phyloP scores from a whole-genome alignment of 2,113 vertebrate species.

The Rhea americana region DNA sequence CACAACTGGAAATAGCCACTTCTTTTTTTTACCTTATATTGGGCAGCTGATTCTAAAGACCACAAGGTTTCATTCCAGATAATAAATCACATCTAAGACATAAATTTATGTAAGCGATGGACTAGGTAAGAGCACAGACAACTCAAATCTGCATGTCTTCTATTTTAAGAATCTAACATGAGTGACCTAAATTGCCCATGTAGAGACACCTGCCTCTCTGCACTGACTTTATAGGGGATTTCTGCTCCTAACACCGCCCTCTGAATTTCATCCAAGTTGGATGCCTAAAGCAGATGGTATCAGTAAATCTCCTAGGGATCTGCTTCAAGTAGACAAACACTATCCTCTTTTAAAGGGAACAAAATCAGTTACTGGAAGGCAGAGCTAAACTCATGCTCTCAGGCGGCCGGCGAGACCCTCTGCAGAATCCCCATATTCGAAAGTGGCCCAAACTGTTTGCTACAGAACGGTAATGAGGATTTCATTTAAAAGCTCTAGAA shows the following conservation, averaged over 20 bases:
- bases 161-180: constrained; percentile 32
- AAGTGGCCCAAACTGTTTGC: background rate
- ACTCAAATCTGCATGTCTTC: background rate
- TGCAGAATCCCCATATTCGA: background rate
- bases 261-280: constrained; percentile 52
- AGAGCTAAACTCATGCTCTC: background rate
- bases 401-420: background rate
- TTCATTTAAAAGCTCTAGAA: background rate
- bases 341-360: background rate
- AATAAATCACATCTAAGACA: background rate
- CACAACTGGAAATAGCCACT: background rate
- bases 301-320: constrained; percentile 17
- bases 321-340: background rate
- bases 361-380: background rate
- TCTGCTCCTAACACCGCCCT: background rate
- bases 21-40: background rate
- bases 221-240: background rate
- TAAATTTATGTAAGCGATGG: background rate
- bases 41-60: background rate
- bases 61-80: background rate
- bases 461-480: rapidly evolving
- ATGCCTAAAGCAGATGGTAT: constrained; percentile 59
- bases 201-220: constrained; percentile 38
- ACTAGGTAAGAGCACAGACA: background rate
- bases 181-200: constrained; percentile 11